Evolutionary conservation across 2,888 invertebrate genomes (phyloP).

Genomic region (Hemicrepidius hirtus): DNA sequence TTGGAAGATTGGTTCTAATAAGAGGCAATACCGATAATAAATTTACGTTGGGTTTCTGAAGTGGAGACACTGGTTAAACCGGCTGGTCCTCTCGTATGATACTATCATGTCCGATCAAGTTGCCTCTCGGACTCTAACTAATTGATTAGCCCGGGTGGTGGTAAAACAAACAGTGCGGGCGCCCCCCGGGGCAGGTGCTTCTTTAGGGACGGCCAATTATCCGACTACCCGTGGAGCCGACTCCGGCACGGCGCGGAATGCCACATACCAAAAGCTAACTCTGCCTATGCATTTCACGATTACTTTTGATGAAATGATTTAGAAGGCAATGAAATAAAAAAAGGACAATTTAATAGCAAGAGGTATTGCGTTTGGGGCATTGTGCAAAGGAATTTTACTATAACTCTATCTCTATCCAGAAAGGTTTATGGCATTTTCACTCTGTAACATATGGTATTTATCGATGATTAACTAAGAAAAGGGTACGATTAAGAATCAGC

Average conservation of each 20-base stretch:
- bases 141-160: slow-evolving; percentile 60
- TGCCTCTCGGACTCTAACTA: slow-evolving; percentile 52
- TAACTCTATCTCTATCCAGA: too few species aligned
- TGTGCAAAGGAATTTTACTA: not conserved
- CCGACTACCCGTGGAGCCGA: slow-evolving; percentile 65
- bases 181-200: slow-evolving; percentile 65
- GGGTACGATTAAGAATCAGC: too few species aligned
- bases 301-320: slow-evolving; percentile 58
- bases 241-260: slow-evolving; percentile 64
- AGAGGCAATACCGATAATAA: slow-evolving; percentile 21
- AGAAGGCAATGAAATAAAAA: slow-evolving; percentile 22
- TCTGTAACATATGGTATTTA: too few species aligned
- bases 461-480: too few species aligned
- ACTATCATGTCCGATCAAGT: slow-evolving; percentile 52
- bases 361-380: not conserved
- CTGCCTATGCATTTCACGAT: slow-evolving; percentile 46
- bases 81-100: slow-evolving; percentile 39
- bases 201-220: slow-evolving; percentile 68
- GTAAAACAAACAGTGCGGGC: slow-evolving; percentile 65
- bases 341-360: not conserved
- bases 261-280: slow-evolving; percentile 47
- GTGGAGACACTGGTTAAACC: slow-evolving; percentile 46
- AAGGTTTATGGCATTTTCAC: too few species aligned
- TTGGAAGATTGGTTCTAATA: slow-evolving; percentile 10
- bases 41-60: slow-evolving; percentile 1